Evolutionary conservation across 2,113 vertebrate species (phyloP), one percentile per base, ranked within the genome.

Genomic region (Oncorhynchus mykiss): DNA sequence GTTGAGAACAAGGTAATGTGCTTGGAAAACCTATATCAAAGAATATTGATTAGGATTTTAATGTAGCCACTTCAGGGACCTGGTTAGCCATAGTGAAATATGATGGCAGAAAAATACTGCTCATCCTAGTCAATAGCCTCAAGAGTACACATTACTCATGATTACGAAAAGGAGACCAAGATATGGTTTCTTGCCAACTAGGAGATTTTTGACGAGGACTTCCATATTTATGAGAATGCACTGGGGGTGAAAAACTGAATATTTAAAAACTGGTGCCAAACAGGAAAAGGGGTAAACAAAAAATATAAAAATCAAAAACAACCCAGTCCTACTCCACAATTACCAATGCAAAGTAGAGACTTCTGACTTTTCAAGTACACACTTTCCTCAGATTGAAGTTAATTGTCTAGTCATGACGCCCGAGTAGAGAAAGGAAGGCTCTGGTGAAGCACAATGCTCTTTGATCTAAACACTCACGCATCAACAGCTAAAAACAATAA

Each of bases 21-120:
- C 4, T 76, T 69, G 57, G 54, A 73, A 79, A 82, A 79, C 18
- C 29, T 62, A 45, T 34, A 64, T 75, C 11, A 70, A 67, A 9
- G n/a, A 22, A 79, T 4, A 6, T 67, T 16, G 25, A 60, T 5
- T 59, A 54, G n/a, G 49, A 27, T 13, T 54, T 71, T 59, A 1
- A 65, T 48, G 0, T 48, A 25, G 2, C 0, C 72, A 7, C n/a
- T 60, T 45, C 11, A 12, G 39, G 39, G 12, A 49, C 51, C 48
- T n/a, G 9, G 73, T 76, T 75, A 72, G 70, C 1, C 18, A 77
- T 20, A 60, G 76, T 8, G 24, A 29, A 25, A 20, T 13, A 11
- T 2, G 6, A 22, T 22, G n/a, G 8, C 7, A 59, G 65, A 45
- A 7, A 49, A 66, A 1, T 45, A 4, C 3, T 45, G 31, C 71